phyloP scores from a whole-genome alignment of 2,888 invertebrate species.

The Prosapia bicincta region DNA sequence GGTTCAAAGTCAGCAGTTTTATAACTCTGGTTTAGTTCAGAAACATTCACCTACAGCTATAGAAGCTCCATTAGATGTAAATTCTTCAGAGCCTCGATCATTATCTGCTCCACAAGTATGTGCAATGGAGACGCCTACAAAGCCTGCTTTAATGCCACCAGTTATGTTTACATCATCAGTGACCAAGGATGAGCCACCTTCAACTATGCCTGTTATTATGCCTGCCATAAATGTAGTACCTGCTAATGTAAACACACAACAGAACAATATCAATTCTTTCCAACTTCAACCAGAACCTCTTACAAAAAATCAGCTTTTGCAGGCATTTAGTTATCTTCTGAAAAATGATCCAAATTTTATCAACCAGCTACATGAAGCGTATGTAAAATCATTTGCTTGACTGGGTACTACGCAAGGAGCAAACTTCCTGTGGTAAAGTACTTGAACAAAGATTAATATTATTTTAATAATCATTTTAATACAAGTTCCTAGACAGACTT shows the following conservation, averaged over 20 bases:
- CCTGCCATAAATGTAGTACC: not conserved
- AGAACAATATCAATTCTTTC: conserved; percentile 25
- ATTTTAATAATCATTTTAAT: not conserved
- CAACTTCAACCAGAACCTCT: conserved; percentile 62
- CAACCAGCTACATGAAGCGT: conserved; percentile 86
- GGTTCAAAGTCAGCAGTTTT: conserved; percentile 46
- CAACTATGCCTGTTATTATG: not conserved
- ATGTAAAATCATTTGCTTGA: conserved; percentile 80
- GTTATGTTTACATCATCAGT: conserved; percentile 73
- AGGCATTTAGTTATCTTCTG: conserved; percentile 82
- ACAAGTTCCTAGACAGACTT: not conserved
- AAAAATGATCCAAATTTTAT: conserved; percentile 87
- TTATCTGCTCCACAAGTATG: conserved; percentile 38
- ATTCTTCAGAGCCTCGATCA: conserved; percentile 21
- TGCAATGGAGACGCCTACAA: conserved; percentile 41
- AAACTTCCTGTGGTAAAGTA: not conserved
- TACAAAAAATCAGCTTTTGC: conserved; percentile 82
- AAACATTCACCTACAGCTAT: conserved; percentile 8
- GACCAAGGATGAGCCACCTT: conserved; percentile 20
- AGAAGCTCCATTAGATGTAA: conserved; percentile 10
- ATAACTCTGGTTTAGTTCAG: conserved; percentile 48
- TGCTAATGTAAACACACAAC: not conserved
- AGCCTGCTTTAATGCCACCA: conserved; percentile 77
- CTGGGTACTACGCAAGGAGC: conserved; percentile 38
- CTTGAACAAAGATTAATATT: not conserved